Evolutionary conservation across 2,113 vertebrate species (phyloP), one percentile per base, ranked within the genome.

Genomic region (Trogon melanurus): DNA sequence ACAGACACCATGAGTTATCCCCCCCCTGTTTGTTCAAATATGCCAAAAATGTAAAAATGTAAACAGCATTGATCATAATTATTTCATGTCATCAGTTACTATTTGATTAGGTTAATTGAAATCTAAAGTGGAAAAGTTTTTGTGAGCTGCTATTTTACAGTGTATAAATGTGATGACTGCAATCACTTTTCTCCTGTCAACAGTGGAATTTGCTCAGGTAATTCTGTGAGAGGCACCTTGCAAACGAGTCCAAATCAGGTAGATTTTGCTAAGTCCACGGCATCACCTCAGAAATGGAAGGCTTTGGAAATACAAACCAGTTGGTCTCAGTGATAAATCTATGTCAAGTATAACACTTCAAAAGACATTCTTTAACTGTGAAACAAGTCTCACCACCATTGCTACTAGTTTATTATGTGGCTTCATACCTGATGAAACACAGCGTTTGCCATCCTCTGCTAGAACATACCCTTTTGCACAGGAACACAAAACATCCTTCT

Each of bases 381-480:
- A 85, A 85, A 60, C 48, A 86, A 44, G 11, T 45, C 66, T 57
- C 56, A 53, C 16, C 69, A 79, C 34, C 41, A 69, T 10, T 44
- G 65, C 32, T 66, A 5, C 7, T 45, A 57, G 6, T 48, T 80
- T 48, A 44, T 36, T 21, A 27, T 0, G 0, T 36, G 18, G n/a
- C 41, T 92, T 76, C 85, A 11, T 97, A 99, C 99, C 98, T 84
- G 97, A 86, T 25, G 99, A 96, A 69, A 97, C 9, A 80, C 99
- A 99, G 45, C 94, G 96, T 73, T 98, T 98, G 51, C 97, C 95
- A 7, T 99, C 95, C 1, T 97, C 80, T 5, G 50, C 98, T 32
- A 99, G 97, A 66, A n/a, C 75, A n/a, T 99, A 99, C 2, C 99
- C 98, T 1, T 88, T 95, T 9, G 98, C 98, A 8, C 99, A 99